Evolutionary conservation across 2,888 invertebrate genomes (phyloP), one percentile per base, ranked within the genome.

Genomic region (Pycnomerus fuliginosus): DNA sequence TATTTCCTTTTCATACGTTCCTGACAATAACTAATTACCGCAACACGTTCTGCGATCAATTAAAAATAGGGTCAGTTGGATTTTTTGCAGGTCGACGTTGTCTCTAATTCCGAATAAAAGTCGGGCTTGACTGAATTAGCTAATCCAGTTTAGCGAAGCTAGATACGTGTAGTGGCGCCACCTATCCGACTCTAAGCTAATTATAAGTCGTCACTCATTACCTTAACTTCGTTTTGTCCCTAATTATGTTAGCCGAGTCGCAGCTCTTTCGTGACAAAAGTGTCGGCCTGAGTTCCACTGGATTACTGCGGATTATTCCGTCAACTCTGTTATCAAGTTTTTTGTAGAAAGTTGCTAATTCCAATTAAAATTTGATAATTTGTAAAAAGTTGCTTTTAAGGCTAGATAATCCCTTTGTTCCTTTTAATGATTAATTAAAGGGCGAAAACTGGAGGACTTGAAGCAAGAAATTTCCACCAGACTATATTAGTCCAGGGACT

Each of bases 171-270:
- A 59, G 58, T 57, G 61, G 58, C 53, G 61, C 61, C 65, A 70
- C 68, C 68, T 68, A 69, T 67, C 64, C 59, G 59, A 60, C 60
- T 63, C 62, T 68, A 69, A 71, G 65, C 65, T 63, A 68, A 70
- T 71, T 70, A 70, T 53, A 54, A 67, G 67, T 70, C 69, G 66
- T 67, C 69, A 62, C 68, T 70, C 67, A 69, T 70, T 70, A 69
- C 65, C 69, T 67, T 67, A 67, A 68, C 66, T 68, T 60, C 31
- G 43, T 43, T 48, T 8, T 4, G 4, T 12, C 31, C 10, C 30
- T 48, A 43, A 48, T 48, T 39, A 11, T 29, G 35, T 48, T 48
- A 35, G 41, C 41, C 36, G 39, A 12, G 29, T 16, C 32, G 34
- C 39, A 24, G 34, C 30, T 34, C 20, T n/a, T n/a, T n/a, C n/a